These are phyloP conservation scores for Salvelinus sp. DNA, from an alignment of 2,113 vertebrate species.

Conservation along the genomic window DNA sequence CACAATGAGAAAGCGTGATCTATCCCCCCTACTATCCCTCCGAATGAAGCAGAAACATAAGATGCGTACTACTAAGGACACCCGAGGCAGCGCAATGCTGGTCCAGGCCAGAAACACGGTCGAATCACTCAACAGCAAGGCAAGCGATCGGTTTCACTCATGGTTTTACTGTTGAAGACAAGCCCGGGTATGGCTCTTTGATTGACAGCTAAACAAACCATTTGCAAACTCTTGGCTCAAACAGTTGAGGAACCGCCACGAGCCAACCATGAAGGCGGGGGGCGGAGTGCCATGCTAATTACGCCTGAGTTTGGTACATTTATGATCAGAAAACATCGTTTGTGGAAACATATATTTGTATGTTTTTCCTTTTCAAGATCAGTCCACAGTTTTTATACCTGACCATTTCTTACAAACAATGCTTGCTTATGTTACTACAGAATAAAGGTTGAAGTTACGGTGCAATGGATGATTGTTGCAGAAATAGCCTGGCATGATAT, in stretches of 20 bases:
- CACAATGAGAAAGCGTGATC: conserved; percentile 28
- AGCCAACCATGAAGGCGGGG: conserved; percentile 50
- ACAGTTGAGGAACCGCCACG: neutral
- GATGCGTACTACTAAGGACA: conserved; percentile 16
- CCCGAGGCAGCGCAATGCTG: conserved; percentile 45
- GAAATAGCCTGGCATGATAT: neutral
- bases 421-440: neutral
- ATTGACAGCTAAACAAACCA: conserved; percentile 57
- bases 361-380: neutral
- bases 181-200: conserved; percentile 25
- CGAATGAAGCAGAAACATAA: conserved; percentile 35
- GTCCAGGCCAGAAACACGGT: conserved; percentile 44
- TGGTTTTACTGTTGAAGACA: conserved; percentile 29
- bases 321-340: neutral
- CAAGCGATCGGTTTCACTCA: conserved; percentile 30
- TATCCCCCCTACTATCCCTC: conserved; percentile 22
- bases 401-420: neutral
- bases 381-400: neutral
- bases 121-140: conserved; percentile 51
- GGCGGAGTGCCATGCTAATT: conserved; percentile 22
- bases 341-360: too few relatives aligned
- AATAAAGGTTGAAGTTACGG: neutral
- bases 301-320: neutral
- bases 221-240: conserved; percentile 29
- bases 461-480: neutral